phyloP scores from a whole-genome alignment of 1,140 invertebrate species.

The Caenorhabditis inopinata region DNA sequence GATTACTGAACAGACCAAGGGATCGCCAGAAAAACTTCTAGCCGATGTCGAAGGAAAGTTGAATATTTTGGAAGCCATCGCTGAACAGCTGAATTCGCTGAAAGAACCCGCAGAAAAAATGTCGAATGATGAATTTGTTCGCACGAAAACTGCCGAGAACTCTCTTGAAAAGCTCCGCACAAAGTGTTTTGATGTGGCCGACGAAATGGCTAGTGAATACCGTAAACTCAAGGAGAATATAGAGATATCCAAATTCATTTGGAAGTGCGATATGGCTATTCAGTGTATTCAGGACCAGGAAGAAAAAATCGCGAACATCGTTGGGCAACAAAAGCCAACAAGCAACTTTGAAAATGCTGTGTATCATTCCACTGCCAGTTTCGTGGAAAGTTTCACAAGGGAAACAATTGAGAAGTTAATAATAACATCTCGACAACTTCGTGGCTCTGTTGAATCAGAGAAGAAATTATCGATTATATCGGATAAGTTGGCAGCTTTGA shows the following conservation, averaged over 20 bases:
- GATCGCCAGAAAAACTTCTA: neutral
- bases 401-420: neutral
- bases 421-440: neutral
- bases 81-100: neutral
- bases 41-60: neutral
- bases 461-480: neutral
- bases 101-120: neutral
- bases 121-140: neutral
- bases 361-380: neutral
- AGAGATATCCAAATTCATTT: neutral
- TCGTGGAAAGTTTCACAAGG: neutral
- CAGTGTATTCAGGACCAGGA: slow-evolving; percentile 1
- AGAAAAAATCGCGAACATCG: neutral
- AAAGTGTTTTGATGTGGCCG: neutral
- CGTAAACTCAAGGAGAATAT: neutral
- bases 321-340: neutral
- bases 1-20: neutral
- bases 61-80: neutral
- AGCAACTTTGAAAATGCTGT: neutral
- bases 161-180: neutral
- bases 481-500: neutral
- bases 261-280: neutral
- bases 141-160: neutral
- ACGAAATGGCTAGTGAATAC: neutral
- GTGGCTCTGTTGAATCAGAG: neutral